Percentiles rank a stretch among this genome's conserved stretches.
Evolutionary conservation across 1,140 invertebrate genomes (phyloP).

Genomic region (Campodea augens): DNA sequence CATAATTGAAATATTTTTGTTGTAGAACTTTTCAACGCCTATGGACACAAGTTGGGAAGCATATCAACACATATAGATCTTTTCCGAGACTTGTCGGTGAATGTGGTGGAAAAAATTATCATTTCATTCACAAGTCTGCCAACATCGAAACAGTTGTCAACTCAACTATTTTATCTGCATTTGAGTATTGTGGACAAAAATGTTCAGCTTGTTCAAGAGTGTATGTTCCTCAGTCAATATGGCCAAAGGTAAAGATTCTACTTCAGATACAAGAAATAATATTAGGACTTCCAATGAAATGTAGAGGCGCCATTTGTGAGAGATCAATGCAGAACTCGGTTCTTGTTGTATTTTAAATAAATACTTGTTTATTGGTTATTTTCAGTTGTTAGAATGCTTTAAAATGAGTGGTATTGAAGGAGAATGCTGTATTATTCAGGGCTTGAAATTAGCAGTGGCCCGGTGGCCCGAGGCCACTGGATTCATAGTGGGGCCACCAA

Average conservation of each 20-base stretch:
- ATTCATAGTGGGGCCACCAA: no score
- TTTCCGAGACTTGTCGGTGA: constrained; percentile 90
- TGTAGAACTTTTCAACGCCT: constrained; percentile 75
- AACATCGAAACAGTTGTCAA: constrained; percentile 64
- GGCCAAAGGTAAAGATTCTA: constrained; percentile 41
- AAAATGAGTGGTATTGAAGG: no score
- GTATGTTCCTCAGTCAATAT: constrained; percentile 83
- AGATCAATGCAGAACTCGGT: no score
- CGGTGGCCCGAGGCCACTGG: no score
- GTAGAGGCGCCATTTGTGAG: no score
- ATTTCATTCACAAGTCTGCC: constrained; percentile 85
- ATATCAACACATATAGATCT: constrained; percentile 65
- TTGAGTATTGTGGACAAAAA: constrained; percentile 95
- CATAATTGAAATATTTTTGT: no score
- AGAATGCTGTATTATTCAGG: no score
- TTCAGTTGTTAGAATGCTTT: no score
- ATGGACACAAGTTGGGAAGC: constrained; percentile 82
- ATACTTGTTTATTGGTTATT: no score
- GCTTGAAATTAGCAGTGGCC: no score
- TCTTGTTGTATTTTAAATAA: no score
- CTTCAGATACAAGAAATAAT: constrained; percentile 5
- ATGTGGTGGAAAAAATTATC: constrained; percentile 98
- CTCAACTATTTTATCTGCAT: constrained; percentile 73
- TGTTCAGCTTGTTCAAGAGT: constrained; percentile 94
- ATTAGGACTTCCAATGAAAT: constrained; percentile 1